phyloP scores from a whole-genome alignment of 2,797 vertebrate genomes.

The Gambusia yucatana region DNA sequence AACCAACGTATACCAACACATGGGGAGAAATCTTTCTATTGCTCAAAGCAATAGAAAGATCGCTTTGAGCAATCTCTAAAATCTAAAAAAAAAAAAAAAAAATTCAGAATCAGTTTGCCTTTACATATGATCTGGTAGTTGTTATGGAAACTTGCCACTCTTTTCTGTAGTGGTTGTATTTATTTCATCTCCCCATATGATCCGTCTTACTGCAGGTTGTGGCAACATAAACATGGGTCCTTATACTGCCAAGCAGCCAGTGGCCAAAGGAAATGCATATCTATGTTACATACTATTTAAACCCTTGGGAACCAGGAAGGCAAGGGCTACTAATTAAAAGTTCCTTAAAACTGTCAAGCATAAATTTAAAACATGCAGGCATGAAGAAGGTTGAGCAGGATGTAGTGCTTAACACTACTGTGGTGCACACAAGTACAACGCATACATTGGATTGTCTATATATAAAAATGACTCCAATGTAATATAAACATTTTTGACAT shows the following conservation, averaged over 20 bases:
- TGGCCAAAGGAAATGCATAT: not conserved
- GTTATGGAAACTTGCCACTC: not conserved
- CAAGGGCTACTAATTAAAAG: not conserved
- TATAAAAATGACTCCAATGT: not conserved
- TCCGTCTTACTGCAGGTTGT: not conserved
- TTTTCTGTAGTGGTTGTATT: not conserved
- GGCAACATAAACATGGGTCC: not conserved
- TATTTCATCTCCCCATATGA: not conserved
- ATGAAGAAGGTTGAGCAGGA: not conserved
- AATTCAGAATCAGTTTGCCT: not conserved
- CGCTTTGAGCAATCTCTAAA: not conserved
- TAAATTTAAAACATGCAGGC: not conserved
- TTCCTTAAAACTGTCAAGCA: not conserved
- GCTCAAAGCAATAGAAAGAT: not conserved
- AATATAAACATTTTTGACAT: not conserved
- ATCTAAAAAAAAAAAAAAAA: not conserved
- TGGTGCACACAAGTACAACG: not conserved
- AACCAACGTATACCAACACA: not conserved
- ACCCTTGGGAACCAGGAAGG: not conserved
- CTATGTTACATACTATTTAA: not conserved
- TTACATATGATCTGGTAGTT: not conserved
- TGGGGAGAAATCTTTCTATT: not conserved
- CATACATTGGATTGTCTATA: not conserved
- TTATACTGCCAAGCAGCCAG: not conserved
- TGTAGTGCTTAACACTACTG: not conserved